These are phyloP conservation scores for Diplosoma virens DNA, from an alignment of 23 tunicate genomes.

Conservation along the genomic window DNA sequence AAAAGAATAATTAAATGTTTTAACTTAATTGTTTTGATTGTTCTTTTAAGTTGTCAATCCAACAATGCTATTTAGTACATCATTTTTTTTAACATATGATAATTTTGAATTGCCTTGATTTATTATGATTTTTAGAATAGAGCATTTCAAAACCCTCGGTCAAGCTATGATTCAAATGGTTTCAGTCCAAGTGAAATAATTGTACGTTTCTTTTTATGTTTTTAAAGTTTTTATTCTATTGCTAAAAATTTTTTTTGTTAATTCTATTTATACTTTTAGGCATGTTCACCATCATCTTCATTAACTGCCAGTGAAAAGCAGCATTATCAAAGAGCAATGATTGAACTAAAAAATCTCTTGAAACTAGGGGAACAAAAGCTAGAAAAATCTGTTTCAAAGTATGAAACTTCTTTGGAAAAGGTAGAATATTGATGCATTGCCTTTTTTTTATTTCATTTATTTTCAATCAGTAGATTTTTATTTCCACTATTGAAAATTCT, in stretches of 20 bases:
- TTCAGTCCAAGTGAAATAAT: constrained; percentile 20
- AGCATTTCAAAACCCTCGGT: too few relatives aligned
- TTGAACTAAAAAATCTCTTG: constrained; percentile 44
- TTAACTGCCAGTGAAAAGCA: constrained; percentile 65
- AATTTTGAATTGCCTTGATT: too few relatives aligned
- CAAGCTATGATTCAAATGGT: neutral
- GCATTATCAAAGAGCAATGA: constrained; percentile 79
- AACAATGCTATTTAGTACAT: too few relatives aligned
- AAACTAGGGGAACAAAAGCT: constrained; percentile 28
- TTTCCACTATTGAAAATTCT: too few relatives aligned
- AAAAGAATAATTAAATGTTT: too few relatives aligned
- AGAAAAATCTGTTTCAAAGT: constrained; percentile 20
- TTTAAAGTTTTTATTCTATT: neutral
- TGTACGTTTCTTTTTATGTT: neutral
- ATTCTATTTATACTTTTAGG: neutral
- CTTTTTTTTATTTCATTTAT: too few relatives aligned
- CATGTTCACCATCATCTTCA: constrained; percentile 57
- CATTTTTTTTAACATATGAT: too few relatives aligned
- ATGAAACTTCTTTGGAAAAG: constrained; percentile 2
- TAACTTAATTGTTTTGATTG: too few relatives aligned
- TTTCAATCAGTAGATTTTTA: too few relatives aligned
- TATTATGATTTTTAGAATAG: too few relatives aligned
- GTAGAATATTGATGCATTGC: neutral
- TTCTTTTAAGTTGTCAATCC: too few relatives aligned
- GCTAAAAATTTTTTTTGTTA: neutral